Evolutionary conservation across 2,113 vertebrate species (phyloP).

Genomic region (Chaetura pelagica): DNA sequence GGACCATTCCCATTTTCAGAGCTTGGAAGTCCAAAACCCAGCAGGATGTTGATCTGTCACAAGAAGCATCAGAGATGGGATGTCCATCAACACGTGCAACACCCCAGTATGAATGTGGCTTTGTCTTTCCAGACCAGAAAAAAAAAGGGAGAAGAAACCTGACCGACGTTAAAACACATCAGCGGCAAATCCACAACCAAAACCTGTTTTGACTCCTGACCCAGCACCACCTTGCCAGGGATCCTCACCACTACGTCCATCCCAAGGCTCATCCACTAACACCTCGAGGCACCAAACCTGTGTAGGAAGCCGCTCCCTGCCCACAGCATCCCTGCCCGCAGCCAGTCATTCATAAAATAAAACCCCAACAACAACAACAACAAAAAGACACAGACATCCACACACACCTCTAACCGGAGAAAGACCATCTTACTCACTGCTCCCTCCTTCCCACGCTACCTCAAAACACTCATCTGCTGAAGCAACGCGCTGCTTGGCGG

Average conservation of each 20-base stretch:
- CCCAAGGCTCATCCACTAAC: not conserved
- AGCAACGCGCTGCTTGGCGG: constrained; percentile 71
- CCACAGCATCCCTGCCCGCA: not conserved
- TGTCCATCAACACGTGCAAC: not conserved
- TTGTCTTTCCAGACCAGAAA: rapidly evolving
- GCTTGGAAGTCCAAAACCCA: not conserved
- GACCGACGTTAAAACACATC: not conserved
- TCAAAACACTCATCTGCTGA: constrained; percentile 67
- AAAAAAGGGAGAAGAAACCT: not conserved
- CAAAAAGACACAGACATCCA: constrained; percentile 2
- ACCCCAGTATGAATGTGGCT: rapidly evolving
- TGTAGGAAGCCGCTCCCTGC: not conserved
- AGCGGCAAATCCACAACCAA: not conserved
- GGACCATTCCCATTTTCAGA: not conserved
- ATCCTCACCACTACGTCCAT: rapidly evolving
- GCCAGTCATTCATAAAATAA: constrained; percentile 32
- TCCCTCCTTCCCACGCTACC: constrained; percentile 76
- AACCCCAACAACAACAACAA: not conserved
- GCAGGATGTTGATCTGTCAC: not conserved
- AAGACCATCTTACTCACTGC: constrained; percentile 69
- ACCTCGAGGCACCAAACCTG: not conserved
- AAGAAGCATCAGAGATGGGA: not conserved
- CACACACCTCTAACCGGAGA: constrained; percentile 66
- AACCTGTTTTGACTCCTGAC: not conserved
- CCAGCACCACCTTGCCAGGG: rapidly evolving